phyloP scores from a whole-genome alignment of 2,888 invertebrate genomes.

The Caenorhabditis wallacei region DNA sequence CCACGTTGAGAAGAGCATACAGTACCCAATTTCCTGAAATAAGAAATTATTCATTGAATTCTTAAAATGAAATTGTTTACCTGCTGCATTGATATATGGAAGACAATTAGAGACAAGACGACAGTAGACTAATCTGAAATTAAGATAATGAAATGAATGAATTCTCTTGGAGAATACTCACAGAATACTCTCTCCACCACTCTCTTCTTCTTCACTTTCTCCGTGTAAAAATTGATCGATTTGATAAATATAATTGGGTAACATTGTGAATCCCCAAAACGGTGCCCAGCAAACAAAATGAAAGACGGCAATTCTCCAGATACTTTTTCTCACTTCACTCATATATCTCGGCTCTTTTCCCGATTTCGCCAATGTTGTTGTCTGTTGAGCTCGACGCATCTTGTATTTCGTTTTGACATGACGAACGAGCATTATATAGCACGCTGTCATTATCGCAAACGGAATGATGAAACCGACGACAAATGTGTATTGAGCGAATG shows the following conservation, averaged over 20 bases:
- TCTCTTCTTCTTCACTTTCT: conserved; percentile 30
- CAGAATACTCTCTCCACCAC: conserved; percentile 36
- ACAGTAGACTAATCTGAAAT: conserved; percentile 67
- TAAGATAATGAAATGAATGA: background rate
- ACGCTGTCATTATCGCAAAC: conserved; percentile 77
- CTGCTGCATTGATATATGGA: conserved; percentile 80
- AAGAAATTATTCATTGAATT: background rate
- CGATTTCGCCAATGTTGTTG: conserved; percentile 35
- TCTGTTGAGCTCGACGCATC: conserved; percentile 62
- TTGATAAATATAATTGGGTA: conserved; percentile 65
- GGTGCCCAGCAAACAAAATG: conserved; percentile 81
- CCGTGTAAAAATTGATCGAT: conserved; percentile 45
- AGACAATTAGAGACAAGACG: conserved; percentile 77
- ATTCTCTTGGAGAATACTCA: background rate
- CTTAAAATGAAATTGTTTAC: conserved; percentile 31
- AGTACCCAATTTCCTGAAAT: conserved; percentile 79
- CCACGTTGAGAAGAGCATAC: conserved; percentile 78
- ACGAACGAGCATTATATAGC: conserved; percentile 78
- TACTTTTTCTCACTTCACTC: conserved; percentile 76
- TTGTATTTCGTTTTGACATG: conserved; percentile 77
- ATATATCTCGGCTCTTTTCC: conserved; percentile 76
- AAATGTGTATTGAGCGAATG: conserved; percentile 77
- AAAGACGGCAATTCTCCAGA: conserved; percentile 78
- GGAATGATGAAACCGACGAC: conserved; percentile 75
- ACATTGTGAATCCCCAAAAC: conserved; percentile 75